Evolutionary conservation across 2,113 vertebrate species (phyloP), one percentile per base, ranked within the genome.

Genomic region (Lamprotornis superbus): DNA sequence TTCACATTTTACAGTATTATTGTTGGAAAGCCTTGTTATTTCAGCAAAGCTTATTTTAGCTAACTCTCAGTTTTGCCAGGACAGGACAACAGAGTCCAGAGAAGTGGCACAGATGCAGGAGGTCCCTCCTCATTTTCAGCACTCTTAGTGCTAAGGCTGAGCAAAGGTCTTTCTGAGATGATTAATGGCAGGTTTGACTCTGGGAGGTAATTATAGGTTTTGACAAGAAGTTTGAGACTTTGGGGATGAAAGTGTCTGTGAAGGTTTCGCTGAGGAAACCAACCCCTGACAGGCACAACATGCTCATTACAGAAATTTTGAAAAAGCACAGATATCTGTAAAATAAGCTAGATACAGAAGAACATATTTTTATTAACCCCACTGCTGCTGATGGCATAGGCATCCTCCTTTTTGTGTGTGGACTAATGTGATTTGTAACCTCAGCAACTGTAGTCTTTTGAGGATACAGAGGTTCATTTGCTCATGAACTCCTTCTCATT

Each of bases 161-260:
- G 73, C 50, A 93, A 77, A 80, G 82, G 49, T 49, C 96, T 95
- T 95, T 94, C 87, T 94, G 93, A 97, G 87, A 91, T 96, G 90
- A 96, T 98, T 97, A 97, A 97, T 96, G 94, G 86, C 89, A 97
- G 88, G 67, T 97, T 86, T 97, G 91, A 96, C 95, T 96, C 78
- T 89, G 86, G 96, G 90, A 94, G 92, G 89, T 94, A 97, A 98
- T 97, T 97, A 97, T 10, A 96, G 88, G 53, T 92, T 97, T 87
- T 97, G 95, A 96, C 85, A 92, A 80, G 90, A 95, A 96, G 89
- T 97, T 96, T 94, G 96, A 98, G 94, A 97, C 84, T 95, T 95
- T 87, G 61, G 85, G 76, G 94, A 97, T 98, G 79, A 97, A 97
- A 97, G 96, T 79, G 82, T 91, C 94, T 96, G 86, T 96, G 90